A percentile compares a stretch with the other conserved stretches of the same genome.
Evolutionary conservation across 2,113 vertebrate species (phyloP).

Genomic region (Alligator sinensis): DNA sequence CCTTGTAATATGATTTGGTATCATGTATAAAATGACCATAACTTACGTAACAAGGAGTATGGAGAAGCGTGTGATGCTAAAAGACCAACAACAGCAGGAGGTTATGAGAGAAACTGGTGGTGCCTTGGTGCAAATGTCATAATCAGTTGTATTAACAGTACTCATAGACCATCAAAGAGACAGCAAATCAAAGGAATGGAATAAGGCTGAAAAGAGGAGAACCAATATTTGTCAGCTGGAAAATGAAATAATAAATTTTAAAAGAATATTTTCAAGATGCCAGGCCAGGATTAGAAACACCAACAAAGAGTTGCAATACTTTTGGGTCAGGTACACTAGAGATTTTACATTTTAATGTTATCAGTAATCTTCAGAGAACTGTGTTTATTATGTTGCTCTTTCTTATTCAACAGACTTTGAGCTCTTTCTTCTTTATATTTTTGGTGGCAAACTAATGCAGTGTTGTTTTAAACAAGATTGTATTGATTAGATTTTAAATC

Average conservation of each 20-base stretch:
- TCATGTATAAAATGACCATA: not conserved
- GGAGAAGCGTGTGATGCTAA: not conserved
- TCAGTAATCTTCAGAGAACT: not conserved
- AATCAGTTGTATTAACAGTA: not conserved
- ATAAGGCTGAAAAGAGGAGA: not conserved
- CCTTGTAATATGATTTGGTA: not conserved
- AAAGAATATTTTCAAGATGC: not conserved
- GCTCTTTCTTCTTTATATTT: not conserved
- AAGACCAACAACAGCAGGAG: not conserved
- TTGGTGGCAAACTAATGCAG: not conserved
- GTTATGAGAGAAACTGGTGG: not conserved
- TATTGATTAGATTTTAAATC: not conserved
- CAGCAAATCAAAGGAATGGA: not conserved
- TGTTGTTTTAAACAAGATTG: not conserved
- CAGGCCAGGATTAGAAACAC: not conserved
- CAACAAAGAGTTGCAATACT: not conserved
- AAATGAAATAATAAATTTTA: not conserved
- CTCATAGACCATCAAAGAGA: not conserved
- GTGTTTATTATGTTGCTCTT: not conserved
- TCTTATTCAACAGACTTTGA: not conserved
- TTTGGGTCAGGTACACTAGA: not conserved
- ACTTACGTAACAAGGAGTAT: not conserved
- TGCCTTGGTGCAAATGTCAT: not conserved
- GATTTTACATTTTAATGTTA: not conserved
- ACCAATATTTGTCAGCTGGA: not conserved